Conservation (phyloP, 2,888 invertebrate genomes). For the Calameuta idolon region DNA sequence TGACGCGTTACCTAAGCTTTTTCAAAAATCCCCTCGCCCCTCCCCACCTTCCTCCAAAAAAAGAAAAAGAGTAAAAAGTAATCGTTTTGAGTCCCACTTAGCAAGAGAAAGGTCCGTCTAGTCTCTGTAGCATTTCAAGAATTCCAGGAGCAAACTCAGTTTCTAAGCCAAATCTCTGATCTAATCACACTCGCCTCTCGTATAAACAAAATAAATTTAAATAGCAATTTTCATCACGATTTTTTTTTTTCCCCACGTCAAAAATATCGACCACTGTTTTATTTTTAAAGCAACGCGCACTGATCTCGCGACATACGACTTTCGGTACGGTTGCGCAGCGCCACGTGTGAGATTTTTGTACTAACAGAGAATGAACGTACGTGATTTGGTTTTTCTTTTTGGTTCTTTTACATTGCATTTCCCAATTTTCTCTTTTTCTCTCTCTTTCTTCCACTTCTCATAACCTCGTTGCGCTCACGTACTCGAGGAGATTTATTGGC, state of each 20-base stretch:
- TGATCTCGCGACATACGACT: background rate
- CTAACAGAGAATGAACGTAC: background rate
- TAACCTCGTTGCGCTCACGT: background rate
- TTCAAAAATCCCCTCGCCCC: background rate
- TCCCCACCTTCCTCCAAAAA: background rate
- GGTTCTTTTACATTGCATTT: background rate
- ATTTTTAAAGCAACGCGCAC: background rate
- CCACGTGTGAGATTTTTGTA: background rate
- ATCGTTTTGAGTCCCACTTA: constrained; percentile 16
- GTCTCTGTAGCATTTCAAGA: background rate
- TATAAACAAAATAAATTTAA: background rate
- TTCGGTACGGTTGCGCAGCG: background rate
- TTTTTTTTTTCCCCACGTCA: background rate
- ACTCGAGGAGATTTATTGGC: constrained; percentile 24
- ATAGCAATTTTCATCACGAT: background rate
- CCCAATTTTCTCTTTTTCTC: constrained; percentile 6
- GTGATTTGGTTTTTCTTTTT: background rate
- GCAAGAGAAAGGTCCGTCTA: background rate
- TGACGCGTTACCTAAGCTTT: background rate
- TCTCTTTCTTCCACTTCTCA: constrained; percentile 14
- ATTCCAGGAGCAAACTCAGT: background rate
- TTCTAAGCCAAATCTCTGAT: background rate
- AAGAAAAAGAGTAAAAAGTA: constrained; percentile 19
- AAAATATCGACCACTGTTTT: background rate
- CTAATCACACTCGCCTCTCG: background rate